Percentiles rank a stretch among this genome's conserved stretches.
Evolutionary conservation across 1,140 invertebrate species (phyloP).

Genomic region (honey bee (Apis mellifera)): DNA sequence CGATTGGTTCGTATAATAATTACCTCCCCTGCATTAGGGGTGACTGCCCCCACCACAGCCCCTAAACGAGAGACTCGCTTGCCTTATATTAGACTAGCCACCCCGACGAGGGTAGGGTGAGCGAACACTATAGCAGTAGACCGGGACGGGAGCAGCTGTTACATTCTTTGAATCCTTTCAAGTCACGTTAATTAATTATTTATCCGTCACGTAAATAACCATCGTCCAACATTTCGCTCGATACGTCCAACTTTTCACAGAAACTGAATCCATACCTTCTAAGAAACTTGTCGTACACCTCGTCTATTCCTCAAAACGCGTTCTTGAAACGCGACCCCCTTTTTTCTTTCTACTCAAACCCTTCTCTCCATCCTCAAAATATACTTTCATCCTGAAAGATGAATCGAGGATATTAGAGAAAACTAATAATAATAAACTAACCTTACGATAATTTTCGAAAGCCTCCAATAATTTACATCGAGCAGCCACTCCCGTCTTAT

Average conservation of each 20-base stretch:
- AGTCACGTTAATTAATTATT: constrained; percentile 66
- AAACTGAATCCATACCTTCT: constrained; percentile 53
- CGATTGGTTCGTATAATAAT: constrained; percentile 79
- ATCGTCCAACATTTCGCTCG: constrained; percentile 28
- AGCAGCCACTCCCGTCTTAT: neutral
- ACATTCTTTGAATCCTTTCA: constrained; percentile 55
- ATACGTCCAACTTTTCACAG: constrained; percentile 33
- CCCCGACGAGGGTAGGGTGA: constrained; percentile 31
- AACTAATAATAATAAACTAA: too few species aligned
- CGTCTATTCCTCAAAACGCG: too few species aligned
- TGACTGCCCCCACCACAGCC: constrained; percentile 63
- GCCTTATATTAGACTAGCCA: constrained; percentile 63
- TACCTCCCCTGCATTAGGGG: constrained; percentile 76
- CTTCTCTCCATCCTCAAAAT: too few species aligned
- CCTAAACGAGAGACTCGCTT: constrained; percentile 58
- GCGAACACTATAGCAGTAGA: constrained; percentile 14
- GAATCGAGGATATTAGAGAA: too few species aligned
- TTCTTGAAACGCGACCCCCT: too few species aligned
- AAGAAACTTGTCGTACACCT: constrained; percentile 43
- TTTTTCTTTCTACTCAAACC: too few species aligned
- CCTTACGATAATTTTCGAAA: neutral
- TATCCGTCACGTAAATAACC: constrained; percentile 61
- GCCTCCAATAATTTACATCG: neutral
- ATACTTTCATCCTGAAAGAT: too few species aligned
- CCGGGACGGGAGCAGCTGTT: constrained; percentile 47